Conservation (phyloP, 2,797 vertebrate genomes). For the Spinibarbus caldwelli region DNA sequence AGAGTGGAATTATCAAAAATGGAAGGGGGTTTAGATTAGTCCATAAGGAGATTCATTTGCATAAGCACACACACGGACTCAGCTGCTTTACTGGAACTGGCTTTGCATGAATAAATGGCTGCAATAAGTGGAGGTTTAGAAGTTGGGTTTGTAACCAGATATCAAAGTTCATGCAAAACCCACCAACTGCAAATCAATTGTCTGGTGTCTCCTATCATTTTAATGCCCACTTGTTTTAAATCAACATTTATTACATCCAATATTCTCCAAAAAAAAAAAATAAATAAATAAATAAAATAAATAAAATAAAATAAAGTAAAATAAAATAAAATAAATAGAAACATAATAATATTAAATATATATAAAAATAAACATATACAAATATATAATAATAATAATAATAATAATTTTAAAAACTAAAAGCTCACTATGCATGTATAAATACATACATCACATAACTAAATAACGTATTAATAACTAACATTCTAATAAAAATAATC, state of each 20-base stretch:
- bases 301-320: no score
- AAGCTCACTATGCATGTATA: no score
- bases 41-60: constrained; percentile 74
- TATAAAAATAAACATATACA: no score
- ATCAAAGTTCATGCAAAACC: constrained; percentile 25
- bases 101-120: constrained; percentile 18
- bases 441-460: no score
- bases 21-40: constrained; percentile 68
- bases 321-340: no score
- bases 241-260: background rate
- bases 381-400: no score
- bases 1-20: constrained; percentile 65
- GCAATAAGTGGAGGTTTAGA: background rate
- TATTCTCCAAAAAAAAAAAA: no score
- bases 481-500: no score
- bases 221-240: background rate
- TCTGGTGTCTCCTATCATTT: background rate
- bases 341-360: no score
- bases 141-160: background rate
- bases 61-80: constrained; percentile 49
- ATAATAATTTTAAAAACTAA: no score
- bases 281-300: no score
- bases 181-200: background rate
- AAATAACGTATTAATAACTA: no score
- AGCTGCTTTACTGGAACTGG: constrained; percentile 5